Base-by-base conservation (phyloP, 2,888 invertebrate genomes). In the Microctonus brassicae region DNA sequence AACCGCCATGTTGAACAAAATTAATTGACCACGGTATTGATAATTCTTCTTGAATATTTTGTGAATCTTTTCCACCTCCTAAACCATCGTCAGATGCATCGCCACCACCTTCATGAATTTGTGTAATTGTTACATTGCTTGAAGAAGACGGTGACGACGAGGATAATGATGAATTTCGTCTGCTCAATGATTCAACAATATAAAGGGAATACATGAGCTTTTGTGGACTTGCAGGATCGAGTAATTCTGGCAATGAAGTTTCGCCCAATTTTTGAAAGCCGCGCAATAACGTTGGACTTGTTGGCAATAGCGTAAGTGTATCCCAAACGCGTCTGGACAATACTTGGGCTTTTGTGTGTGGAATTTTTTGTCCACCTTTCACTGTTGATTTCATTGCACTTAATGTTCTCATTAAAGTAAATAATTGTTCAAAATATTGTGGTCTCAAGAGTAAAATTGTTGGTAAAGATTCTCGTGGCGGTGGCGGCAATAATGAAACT, bases 191-290 rank as follows among this genome's bases (percentile, higher is more conserved):
- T 85, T 95, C 95, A 0, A 97, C 95, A 77, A 97, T 97, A 86
- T 97, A 97, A 73, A 97, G 88, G 0, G 96, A 96, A 86, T 98
- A 98, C 96, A 97, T 97, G 66, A 98, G 91, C 85, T 97, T 97
- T 88, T 97, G 97, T 0, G 97, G 94, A 85, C 95, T 96, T 33
- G 93, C 92, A 0, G 97, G 95, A 88, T 97, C 95, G 11, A 98
- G 90, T 0, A 97, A 88, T 78, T 94, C 94, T 22, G 92, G 91
- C 60, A 96, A 88, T 63, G 92, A 91, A 11, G 90, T 90, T 80
- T 93, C 92, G 9, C 88, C 89, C 2, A 95, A 90, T 80, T 93
- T 93, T 84, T 94, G 94, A 84, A 97, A 97, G 3, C 94, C 95
- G 82, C 94, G 93, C 53, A 97, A 88, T 53, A 97, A 90, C 3